Evolutionary conservation across 2,888 invertebrate genomes (phyloP).

Genomic region (Eulithis testata): DNA sequence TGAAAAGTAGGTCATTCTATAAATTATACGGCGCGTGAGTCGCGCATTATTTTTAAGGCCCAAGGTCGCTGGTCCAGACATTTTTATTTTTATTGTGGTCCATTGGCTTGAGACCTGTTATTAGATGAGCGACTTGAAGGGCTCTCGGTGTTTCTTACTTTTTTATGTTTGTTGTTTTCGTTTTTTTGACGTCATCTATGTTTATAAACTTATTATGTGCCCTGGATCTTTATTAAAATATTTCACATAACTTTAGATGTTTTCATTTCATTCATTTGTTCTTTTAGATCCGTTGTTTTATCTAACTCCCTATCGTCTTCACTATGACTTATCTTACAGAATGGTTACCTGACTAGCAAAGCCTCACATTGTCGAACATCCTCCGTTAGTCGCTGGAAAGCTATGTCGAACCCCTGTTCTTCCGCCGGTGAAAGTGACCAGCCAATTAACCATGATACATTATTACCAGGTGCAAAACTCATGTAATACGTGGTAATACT

Average conservation of each 20-base stretch:
- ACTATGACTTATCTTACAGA: background rate
- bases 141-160: conserved; percentile 35
- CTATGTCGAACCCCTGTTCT: conserved; percentile 43
- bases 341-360: background rate
- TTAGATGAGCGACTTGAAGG: conserved; percentile 51
- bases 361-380: conserved; percentile 27
- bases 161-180: conserved; percentile 16
- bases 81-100: conserved; percentile 56
- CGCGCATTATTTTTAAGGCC: conserved; percentile 66
- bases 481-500: conserved; percentile 15
- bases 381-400: conserved; percentile 45
- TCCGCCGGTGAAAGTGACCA: conserved; percentile 59
- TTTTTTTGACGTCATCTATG: conserved; percentile 14
- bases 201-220: background rate
- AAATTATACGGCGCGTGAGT: conserved; percentile 69
- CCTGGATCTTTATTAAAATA: background rate
- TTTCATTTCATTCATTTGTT: background rate
- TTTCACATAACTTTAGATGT: background rate
- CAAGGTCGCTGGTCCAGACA: conserved; percentile 82
- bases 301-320: background rate
- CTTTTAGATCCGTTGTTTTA: background rate
- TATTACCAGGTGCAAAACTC: conserved; percentile 26
- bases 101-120: conserved; percentile 51
- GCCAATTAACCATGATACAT: conserved; percentile 48
- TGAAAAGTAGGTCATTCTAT: conserved; percentile 72